Percentiles rank a stretch among this genome's conserved stretches.
Evolutionary conservation across 2,888 invertebrate species (phyloP).

Genomic region (Sialis lutaria): DNA sequence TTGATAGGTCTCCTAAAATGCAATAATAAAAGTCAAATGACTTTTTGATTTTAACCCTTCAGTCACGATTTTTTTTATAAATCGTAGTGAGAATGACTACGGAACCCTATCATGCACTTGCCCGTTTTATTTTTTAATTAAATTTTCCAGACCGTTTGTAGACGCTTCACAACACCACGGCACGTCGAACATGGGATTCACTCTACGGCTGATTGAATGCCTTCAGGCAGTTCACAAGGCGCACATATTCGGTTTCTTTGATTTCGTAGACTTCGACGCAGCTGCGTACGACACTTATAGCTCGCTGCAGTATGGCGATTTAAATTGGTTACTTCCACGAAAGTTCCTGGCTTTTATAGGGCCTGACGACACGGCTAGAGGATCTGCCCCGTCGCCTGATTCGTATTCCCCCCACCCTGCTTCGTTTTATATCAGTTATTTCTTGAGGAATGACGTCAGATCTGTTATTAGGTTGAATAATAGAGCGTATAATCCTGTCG

Average conservation of each 20-base stretch:
- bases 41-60: too few relatives aligned
- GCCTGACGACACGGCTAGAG: conserved; percentile 39
- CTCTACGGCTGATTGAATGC: conserved; percentile 33
- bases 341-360: conserved; percentile 78
- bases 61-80: too few relatives aligned
- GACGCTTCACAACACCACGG: conserved; percentile 17
- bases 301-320: conserved; percentile 69
- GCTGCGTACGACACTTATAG: conserved; percentile 70
- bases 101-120: too few relatives aligned
- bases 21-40: too few relatives aligned
- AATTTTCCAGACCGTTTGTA: conserved; percentile 38
- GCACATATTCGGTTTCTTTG: conserved; percentile 51
- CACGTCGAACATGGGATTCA: too few relatives aligned
- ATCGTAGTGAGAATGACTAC: too few relatives aligned
- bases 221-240: conserved; percentile 56
- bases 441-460: conserved; percentile 59
- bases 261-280: conserved; percentile 67
- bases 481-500: conserved; percentile 55
- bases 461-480: conserved; percentile 74
- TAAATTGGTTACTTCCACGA: conserved; percentile 79
- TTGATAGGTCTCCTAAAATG: too few relatives aligned
- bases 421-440: conserved; percentile 74
- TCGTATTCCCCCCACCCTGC: conserved; percentile 39
- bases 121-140: not conserved
- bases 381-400: conserved; percentile 18